These are phyloP conservation scores for Leptoteleia sp. DNA, from an alignment of 1,140 invertebrate genomes.

Conservation along the genomic window DNA sequence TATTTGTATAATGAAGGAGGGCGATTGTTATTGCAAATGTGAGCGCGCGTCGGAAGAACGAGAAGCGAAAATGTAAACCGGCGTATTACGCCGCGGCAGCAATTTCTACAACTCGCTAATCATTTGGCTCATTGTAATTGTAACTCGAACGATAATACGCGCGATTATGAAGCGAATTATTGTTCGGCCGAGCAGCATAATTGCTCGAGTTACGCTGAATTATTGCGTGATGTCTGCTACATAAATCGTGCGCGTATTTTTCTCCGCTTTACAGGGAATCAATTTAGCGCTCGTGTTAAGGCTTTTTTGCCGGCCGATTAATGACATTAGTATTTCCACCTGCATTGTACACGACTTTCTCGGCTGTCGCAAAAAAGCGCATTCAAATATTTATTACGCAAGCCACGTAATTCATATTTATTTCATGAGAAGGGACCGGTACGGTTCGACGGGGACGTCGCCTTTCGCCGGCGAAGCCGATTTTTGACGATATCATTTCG, in stretches of 20 bases:
- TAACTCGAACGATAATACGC: conserved; percentile 52
- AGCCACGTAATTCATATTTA: conserved; percentile 20
- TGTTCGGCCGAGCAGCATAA: conserved; percentile 42
- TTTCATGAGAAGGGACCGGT: background rate
- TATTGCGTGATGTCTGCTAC: conserved; percentile 52
- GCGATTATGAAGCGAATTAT: conserved; percentile 64
- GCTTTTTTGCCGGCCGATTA: conserved; percentile 51
- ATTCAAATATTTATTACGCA: conserved; percentile 33
- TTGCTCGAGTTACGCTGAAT: conserved; percentile 54
- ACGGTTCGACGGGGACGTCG: too few relatives aligned
- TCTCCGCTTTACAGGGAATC: conserved; percentile 56
- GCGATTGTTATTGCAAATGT: conserved; percentile 27
- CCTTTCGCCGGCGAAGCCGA: too few relatives aligned
- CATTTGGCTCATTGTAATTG: conserved; percentile 61
- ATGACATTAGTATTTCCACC: conserved; percentile 59
- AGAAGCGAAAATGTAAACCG: conserved; percentile 39
- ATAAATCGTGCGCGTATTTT: conserved; percentile 59
- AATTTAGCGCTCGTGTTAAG: conserved; percentile 49
- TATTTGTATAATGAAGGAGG: conserved; percentile 57
- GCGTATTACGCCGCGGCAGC: conserved; percentile 28
- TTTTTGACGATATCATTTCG: conserved; percentile 58
- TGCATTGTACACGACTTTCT: conserved; percentile 54
- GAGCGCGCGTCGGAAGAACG: conserved; percentile 23
- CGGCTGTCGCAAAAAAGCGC: conserved; percentile 22
- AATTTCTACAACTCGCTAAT: conserved; percentile 57